Evolutionary conservation across 2,797 vertebrate genomes (phyloP), one percentile per base, ranked within the genome.

Genomic region (Sciurus carolinensis): DNA sequence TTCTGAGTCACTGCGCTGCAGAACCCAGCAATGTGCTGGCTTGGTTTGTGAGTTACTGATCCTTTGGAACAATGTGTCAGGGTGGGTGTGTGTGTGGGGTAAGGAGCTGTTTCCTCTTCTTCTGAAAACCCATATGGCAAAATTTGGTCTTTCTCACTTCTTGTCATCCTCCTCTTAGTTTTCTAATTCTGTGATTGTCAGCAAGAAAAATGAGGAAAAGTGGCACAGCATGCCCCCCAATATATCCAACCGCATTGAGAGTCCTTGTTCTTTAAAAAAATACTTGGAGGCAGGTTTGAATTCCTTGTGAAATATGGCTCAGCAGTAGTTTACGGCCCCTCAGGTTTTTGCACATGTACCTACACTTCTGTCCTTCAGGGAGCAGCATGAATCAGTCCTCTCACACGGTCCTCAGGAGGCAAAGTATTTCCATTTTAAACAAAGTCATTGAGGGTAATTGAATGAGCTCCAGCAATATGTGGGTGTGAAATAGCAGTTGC

Each of bases 401-500:
- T 36, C 79, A 93, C 24, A 20, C 1, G 14, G 79, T 66, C 96
- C 95, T 96, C 92, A 64, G 97, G 93, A 96, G 93, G 91, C 87
- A 50, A 95, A 93, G 90, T 77, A 87, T 97, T 96, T 96, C 93
- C 95, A 87, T 97, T 95, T 88, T 79, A 91, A 90, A 90, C 76
- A 30, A 44, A 97, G 62, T 97, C 77, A 0, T 91, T 47, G 91
- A 97, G 96, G 95, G 96, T 95, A 95, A 96, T 94, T 96, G 95
- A 97, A 96, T 67, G 90, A 72, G 77, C 90, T 91, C 83, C 94
- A 82, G 95, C 69, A 47, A n/a, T 8, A 71, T 79, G 93, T 98
- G 96, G 98, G 97, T 96, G 97, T 91, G 87, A 97, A 98, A 77
- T 26, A 93, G 95, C 92, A 95, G 96, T 95, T 95, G 97, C 96